These are phyloP conservation scores for Melinaea marsaeus DNA, from an alignment of 2,888 invertebrate genomes.

Conservation along the genomic window DNA sequence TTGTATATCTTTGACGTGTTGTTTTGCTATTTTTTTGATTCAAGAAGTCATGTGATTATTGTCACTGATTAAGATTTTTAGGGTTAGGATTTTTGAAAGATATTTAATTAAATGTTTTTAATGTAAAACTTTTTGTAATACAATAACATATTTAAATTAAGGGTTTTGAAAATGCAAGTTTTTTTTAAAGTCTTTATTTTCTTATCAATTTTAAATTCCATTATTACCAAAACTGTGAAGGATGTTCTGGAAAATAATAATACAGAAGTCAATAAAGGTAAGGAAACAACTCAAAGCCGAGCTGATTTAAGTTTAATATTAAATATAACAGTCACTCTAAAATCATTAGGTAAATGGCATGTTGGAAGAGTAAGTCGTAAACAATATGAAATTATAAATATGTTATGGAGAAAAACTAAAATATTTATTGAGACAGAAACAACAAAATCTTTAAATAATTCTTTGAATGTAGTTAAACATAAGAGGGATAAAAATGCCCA, in stretches of 20 bases:
- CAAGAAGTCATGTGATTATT: too few relatives aligned
- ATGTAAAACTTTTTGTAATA: background rate
- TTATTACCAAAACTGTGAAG: background rate
- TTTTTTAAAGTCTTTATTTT: background rate
- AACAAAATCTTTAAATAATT: slow-evolving; percentile 24
- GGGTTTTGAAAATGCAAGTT: background rate
- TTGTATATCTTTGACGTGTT: too few relatives aligned
- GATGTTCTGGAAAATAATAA: background rate
- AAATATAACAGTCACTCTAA: background rate
- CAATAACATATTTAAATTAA: background rate
- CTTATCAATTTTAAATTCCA: background rate
- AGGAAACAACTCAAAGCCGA: too few relatives aligned
- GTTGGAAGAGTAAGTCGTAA: slow-evolving; percentile 50
- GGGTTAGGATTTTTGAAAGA: too few relatives aligned
- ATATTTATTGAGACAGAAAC: slow-evolving; percentile 41
- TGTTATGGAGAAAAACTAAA: slow-evolving; percentile 58
- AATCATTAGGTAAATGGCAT: slow-evolving; percentile 40
- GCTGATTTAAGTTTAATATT: background rate
- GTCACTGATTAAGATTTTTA: too few relatives aligned
- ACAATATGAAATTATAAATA: slow-evolving; percentile 58
- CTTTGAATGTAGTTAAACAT: slow-evolving; percentile 11
- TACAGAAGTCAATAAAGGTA: background rate
- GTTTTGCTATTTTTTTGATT: too few relatives aligned
- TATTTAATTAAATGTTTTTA: too few relatives aligned
- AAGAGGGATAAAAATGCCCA: slow-evolving; percentile 11